Base-by-base conservation (phyloP, 2,888 invertebrate species). In the Amblyjoppa fuscipennis region DNA sequence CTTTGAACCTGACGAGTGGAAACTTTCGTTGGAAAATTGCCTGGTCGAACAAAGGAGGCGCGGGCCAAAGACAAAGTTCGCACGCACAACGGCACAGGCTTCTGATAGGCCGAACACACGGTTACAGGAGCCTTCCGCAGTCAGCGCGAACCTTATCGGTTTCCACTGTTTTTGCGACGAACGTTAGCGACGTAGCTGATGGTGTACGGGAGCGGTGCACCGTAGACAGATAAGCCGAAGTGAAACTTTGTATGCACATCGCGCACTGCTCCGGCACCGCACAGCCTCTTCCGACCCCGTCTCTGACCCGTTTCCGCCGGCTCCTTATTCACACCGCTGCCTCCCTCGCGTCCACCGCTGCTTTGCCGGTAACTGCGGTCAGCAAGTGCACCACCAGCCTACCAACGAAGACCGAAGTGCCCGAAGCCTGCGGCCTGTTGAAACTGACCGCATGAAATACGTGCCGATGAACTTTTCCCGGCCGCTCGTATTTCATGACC, bases 161-260 rank as follows among this genome's bases (percentile, higher is more conserved):
- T 74, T 66, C 31, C 38, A 84, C 31, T 70, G 84, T 86, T 86
- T 86, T 84, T 83, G 80, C 77, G 11, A 70, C 73, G 64, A 69
- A 84, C 69, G 71, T 34, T 5, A 61, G 25, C 66, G 74, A 71
- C 74, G 66, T 75, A 41, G 73, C 59, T 70, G 77, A 81, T 82
- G 70, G 68, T 70, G 66, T 56, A 49, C 45, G 45, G 61, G 61
- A n/a, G 49, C 76, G 31, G 68, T 73, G 73, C 80, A 76, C 41
- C 56, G 80, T 78, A 45, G 76, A 83, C 73, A 88, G 89, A 89
- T 89, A 89, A 89, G 88, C 88, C 86, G 83, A 84, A 87, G 87
- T 87, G 86, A 87, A 89, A 88, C 86, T 88, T 87, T 87, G 87
- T 87, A 88, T 88, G 85, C 87, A 77, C 81, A 84, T 81, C 86